Base-by-base conservation (phyloP, 1,140 invertebrate genomes). In the Aphidius ervi region DNA sequence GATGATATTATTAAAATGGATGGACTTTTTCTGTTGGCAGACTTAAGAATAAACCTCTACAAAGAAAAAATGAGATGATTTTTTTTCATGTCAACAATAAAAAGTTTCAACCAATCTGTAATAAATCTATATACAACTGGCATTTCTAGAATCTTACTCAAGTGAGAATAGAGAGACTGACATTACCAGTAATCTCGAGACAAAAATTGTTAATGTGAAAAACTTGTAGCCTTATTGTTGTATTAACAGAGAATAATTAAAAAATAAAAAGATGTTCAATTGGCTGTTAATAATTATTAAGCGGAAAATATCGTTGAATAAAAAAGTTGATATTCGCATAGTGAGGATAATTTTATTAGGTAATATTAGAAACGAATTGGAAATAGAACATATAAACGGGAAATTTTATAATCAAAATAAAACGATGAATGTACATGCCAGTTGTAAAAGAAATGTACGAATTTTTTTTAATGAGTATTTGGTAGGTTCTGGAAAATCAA, bases 131-230 rank as follows among this genome's bases (percentile, higher is more conserved):
- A 31, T 31, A 31, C 23, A 31, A 31, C 23, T 31, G 23, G 23
- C 23, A 31, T 31, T 31, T 31, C 23, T 31, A 31, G 2, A 31
- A 31, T 31, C 23, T 31, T 31, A 31, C 23, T 31, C 2, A 3
- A 31, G 67, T 68, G 63, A 66, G 37, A 63, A 74, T 73, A 66
- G 76, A 79, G 76, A 79, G 77, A 80, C 78, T 80, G 78, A 80
- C 77, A 71, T 31, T 73, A 74, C 66, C 77, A 80, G 78, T 80
- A 80, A 78, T 79, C 69, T 69, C 64, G 66, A 64, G 72, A 71
- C 72, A 72, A 71, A 64, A 62, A 63, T 62, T 70, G 63, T 64
- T 59, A 58, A n/a, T 55, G 55, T 49, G 48, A 61, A 54, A 53
- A 64, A 58, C 63, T 67, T 71, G 69, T 65, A 78, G 75, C 75